phyloP scores from a whole-genome alignment of 2,113 vertebrate genomes.

The Naja naja region DNA sequence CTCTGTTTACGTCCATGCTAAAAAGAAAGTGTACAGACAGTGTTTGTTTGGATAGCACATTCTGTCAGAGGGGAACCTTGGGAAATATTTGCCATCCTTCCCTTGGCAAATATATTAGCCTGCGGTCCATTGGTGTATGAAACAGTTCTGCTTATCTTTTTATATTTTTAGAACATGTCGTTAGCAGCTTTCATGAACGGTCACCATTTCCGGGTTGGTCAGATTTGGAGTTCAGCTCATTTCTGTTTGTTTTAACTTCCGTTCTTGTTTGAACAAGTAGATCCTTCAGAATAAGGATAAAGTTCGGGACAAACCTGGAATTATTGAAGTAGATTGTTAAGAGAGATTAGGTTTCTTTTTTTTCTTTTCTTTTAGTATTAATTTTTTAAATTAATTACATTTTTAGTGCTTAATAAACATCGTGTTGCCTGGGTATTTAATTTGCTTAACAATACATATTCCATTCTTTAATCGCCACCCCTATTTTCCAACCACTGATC shows the following conservation, averaged over 20 bases:
- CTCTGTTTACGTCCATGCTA: slow-evolving; percentile 32
- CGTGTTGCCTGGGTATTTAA: too few relatives aligned
- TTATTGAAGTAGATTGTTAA: too few relatives aligned
- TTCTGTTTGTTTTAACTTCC: not conserved
- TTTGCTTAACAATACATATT: too few relatives aligned
- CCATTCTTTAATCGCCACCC: too few relatives aligned
- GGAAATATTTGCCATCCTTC: not conserved
- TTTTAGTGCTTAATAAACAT: too few relatives aligned
- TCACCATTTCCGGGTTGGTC: not conserved
- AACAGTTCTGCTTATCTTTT: not conserved
- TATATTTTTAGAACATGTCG: not conserved
- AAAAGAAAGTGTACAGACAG: not conserved
- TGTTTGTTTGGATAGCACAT: not conserved
- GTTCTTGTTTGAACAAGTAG: not conserved
- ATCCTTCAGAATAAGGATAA: not conserved
- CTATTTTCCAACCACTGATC: too few relatives aligned
- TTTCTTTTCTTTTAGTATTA: too few relatives aligned
- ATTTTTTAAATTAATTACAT: too few relatives aligned
- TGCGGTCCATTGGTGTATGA: too few relatives aligned
- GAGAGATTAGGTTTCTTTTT: too few relatives aligned
- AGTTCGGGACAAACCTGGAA: too few relatives aligned
- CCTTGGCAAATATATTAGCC: not conserved
- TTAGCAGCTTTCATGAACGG: not conserved
- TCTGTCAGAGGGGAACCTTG: not conserved
- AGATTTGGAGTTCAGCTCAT: not conserved